Conservation (phyloP, 2,797 vertebrate species). For the Paguma larvata region DNA sequence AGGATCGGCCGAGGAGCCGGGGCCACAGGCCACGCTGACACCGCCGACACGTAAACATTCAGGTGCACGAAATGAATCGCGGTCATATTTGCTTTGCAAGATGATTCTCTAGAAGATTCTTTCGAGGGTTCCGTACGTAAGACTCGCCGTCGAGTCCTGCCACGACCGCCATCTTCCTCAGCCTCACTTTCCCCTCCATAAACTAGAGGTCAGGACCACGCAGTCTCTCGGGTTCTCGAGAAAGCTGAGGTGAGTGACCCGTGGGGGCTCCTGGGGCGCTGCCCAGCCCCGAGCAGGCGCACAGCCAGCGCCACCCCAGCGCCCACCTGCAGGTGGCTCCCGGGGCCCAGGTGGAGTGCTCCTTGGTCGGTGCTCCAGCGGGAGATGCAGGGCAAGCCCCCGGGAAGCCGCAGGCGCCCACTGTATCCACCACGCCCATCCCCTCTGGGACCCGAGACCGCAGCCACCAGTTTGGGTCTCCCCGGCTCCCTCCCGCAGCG, state of each 20-base stretch:
- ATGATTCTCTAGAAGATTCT: neutral
- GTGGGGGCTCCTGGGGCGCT: fast-evolving
- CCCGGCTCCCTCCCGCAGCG: fast-evolving
- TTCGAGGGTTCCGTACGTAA: neutral
- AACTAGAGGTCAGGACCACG: fast-evolving
- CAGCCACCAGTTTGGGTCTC: fast-evolving
- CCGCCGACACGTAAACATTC: neutral
- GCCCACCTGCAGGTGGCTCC: fast-evolving
- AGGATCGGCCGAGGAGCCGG: fast-evolving
- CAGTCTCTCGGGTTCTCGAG: fast-evolving
- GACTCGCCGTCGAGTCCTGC: neutral
- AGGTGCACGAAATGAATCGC: fast-evolving
- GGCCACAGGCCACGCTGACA: neutral
- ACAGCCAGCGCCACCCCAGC: fast-evolving
- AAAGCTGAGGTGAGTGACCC: fast-evolving
- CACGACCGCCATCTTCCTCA: neutral
- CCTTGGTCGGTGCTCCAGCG: fast-evolving
- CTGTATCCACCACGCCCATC: fast-evolving
- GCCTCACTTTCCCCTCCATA: neutral
- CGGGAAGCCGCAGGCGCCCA: fast-evolving
- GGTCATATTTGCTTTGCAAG: too few relatives aligned
- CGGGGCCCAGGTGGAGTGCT: neutral
- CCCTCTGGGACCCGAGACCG: fast-evolving
- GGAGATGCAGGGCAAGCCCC: neutral
- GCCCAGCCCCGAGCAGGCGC: neutral